A percentile compares a stretch with the other conserved stretches of the same genome.
Conservation (phyloP, 2,888 invertebrate species). For the Geotrupes spiniger region DNA sequence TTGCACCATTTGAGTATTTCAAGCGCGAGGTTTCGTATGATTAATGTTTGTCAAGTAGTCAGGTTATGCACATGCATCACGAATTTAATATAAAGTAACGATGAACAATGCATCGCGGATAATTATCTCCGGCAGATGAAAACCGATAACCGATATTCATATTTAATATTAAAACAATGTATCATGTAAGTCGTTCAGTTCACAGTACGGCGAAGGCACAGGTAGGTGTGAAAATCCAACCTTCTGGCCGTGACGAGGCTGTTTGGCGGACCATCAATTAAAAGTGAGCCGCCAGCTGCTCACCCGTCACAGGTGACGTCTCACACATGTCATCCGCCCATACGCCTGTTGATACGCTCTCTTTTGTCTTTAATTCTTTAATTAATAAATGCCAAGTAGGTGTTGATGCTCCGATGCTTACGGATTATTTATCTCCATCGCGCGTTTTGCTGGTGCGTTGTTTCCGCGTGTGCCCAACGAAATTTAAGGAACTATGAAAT, state of each 20-base stretch:
- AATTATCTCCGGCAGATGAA: slow-evolving; percentile 5
- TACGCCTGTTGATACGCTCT: slow-evolving; percentile 36
- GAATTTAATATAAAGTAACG: too few species aligned
- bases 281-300: slow-evolving; percentile 47
- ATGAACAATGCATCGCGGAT: not conserved
- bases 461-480: too few species aligned
- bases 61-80: too few species aligned
- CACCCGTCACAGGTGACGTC: slow-evolving; percentile 38
- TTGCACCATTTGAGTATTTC: too few species aligned
- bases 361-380: slow-evolving; percentile 42
- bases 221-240: slow-evolving; percentile 48
- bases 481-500: too few species aligned
- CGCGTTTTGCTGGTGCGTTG: too few species aligned
- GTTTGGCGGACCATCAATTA: slow-evolving; percentile 46
- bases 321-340: slow-evolving; percentile 44
- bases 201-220: slow-evolving; percentile 26
- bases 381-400: slow-evolving; percentile 41
- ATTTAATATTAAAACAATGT: slow-evolving; percentile 8
- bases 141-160: slow-evolving; percentile 2
- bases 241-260: slow-evolving; percentile 47
- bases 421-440: too few species aligned
- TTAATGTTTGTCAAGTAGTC: too few species aligned
- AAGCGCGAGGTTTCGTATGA: too few species aligned
- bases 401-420: slow-evolving; percentile 32
- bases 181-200: slow-evolving; percentile 2